Percentiles rank a stretch among this genome's conserved stretches.
Evolutionary conservation across 1,140 invertebrate species (phyloP).

Genomic region (Dryas iulia): DNA sequence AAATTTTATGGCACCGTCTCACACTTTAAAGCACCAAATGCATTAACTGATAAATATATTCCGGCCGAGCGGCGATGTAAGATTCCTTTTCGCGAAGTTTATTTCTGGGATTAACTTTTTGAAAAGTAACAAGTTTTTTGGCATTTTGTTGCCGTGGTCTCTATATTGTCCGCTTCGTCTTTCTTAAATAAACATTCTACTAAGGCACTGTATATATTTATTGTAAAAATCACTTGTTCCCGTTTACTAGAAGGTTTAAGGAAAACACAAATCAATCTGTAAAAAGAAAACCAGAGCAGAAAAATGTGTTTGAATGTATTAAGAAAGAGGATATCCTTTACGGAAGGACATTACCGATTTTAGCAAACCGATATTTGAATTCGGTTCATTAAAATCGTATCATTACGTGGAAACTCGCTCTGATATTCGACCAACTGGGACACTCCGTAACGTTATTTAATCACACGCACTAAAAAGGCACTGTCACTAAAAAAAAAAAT

Average conservation of each 20-base stretch:
- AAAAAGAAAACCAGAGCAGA: conserved; percentile 69
- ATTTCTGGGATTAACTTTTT: conserved; percentile 77
- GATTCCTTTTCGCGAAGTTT: conserved; percentile 76
- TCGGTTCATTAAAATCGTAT: conserved; percentile 66
- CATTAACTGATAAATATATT: conserved; percentile 76
- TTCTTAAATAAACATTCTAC: conserved; percentile 62
- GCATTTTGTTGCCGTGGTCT: conserved; percentile 76
- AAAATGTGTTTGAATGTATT: conserved; percentile 57
- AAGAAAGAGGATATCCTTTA: conserved; percentile 26
- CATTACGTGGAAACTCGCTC: conserved; percentile 30
- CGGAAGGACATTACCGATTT: conserved; percentile 45
- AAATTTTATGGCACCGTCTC: conserved; percentile 63
- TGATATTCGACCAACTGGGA: conserved; percentile 42
- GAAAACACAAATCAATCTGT: conserved; percentile 64
- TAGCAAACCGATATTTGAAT: conserved; percentile 53
- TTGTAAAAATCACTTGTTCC: conserved; percentile 69
- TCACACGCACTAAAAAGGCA: conserved; percentile 55
- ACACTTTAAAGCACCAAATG: conserved; percentile 51
- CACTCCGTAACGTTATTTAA: conserved; percentile 51
- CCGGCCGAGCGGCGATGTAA: conserved; percentile 67
- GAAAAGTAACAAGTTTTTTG: conserved; percentile 74
- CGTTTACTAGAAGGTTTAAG: conserved; percentile 50
- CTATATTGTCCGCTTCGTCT: conserved; percentile 50
- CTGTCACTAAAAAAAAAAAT: conserved; percentile 53
- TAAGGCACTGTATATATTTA: conserved; percentile 74